Conservation (phyloP, 1,140 invertebrate species). For the Belonocnema kinseyi region DNA sequence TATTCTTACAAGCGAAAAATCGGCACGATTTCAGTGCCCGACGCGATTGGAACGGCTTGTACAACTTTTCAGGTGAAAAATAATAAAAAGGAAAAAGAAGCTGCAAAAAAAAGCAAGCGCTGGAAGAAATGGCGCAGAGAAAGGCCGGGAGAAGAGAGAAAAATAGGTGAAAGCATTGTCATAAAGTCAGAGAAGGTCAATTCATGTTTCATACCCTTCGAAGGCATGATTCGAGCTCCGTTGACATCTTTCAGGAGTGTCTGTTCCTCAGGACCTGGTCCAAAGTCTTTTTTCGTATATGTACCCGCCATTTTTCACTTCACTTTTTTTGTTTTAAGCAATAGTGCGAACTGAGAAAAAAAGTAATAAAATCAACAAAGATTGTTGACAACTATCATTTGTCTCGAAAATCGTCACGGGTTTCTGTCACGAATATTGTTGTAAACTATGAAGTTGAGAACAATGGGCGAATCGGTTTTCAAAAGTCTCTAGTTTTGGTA, state of each 20-base stretch:
- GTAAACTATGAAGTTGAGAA: too few relatives aligned
- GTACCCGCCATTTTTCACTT: constrained; percentile 68
- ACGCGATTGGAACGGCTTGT: constrained; percentile 47
- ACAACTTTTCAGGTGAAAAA: constrained; percentile 32
- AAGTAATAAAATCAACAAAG: too few relatives aligned
- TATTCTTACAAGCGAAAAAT: neutral
- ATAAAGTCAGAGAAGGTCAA: neutral
- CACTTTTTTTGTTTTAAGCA: neutral
- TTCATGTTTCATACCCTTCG: constrained; percentile 61
- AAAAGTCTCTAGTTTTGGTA: too few relatives aligned
- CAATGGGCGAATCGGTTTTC: too few relatives aligned
- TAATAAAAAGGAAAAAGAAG: constrained; percentile 32
- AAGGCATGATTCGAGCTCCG: constrained; percentile 61
- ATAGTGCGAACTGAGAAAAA: too few relatives aligned
- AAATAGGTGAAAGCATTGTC: constrained; percentile 9
- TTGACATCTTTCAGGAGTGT: constrained; percentile 69
- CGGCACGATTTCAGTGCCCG: neutral
- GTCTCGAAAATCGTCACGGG: too few relatives aligned
- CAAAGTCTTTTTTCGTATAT: constrained; percentile 71
- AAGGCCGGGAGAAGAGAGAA: constrained; percentile 21
- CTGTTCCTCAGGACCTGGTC: constrained; percentile 67
- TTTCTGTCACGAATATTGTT: too few relatives aligned
- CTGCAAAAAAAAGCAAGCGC: neutral
- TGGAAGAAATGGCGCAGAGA: neutral
- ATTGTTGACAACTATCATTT: too few relatives aligned